Percentiles rank a stretch among this genome's conserved stretches.
Evolutionary conservation across 2,888 invertebrate genomes (phyloP).

Genomic region (Trachelus stipa): DNA sequence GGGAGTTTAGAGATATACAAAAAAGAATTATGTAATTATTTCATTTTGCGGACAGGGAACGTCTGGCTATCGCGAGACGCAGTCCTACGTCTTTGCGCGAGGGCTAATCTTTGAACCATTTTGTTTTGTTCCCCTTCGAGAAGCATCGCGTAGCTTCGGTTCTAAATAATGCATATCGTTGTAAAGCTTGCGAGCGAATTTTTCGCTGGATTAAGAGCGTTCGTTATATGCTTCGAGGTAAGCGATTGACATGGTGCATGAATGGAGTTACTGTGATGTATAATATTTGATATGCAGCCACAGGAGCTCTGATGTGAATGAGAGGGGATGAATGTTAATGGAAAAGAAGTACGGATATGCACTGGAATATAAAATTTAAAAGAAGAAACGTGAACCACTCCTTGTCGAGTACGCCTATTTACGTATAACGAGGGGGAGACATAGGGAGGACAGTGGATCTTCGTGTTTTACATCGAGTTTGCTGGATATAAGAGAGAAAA

Average conservation of each 20-base stretch:
- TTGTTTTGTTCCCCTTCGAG: neutral
- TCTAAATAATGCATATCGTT: neutral
- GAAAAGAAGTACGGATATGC: neutral
- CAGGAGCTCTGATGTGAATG: neutral
- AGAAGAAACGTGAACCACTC: neutral
- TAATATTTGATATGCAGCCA: neutral
- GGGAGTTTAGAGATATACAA: neutral
- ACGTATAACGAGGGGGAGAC: conserved; percentile 9
- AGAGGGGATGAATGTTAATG: neutral
- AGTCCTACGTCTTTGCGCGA: neutral
- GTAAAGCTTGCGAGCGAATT: neutral
- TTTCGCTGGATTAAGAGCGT: neutral
- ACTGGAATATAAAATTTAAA: neutral
- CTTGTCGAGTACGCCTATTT: conserved; percentile 8
- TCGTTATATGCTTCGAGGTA: neutral
- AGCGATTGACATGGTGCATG: neutral
- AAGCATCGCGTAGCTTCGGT: neutral
- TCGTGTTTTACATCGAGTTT: neutral
- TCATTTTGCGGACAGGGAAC: neutral
- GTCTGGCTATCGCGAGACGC: neutral
- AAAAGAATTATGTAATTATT: neutral
- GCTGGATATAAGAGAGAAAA: neutral
- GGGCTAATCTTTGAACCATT: neutral
- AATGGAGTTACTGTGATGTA: neutral
- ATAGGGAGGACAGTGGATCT: neutral